Percentiles rank a stretch among this genome's conserved stretches.
These are phyloP conservation scores for Venturia canescens DNA, from an alignment of 1,140 invertebrate species.

Conservation along the genomic window DNA sequence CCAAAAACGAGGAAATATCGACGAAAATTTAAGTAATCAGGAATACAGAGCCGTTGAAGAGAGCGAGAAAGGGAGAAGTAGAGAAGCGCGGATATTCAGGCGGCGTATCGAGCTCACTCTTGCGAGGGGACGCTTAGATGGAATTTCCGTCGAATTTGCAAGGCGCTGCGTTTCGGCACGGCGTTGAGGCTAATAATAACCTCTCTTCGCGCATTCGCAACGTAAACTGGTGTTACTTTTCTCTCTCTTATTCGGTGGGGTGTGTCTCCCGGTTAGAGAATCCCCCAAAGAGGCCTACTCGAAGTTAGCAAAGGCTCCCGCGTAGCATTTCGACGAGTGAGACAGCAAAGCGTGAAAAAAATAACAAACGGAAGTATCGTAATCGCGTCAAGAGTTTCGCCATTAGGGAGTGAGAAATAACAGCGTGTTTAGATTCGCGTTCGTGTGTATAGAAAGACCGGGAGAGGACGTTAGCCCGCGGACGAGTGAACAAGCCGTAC, in stretches of 20 bases:
- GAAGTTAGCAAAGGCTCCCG: constrained; percentile 42
- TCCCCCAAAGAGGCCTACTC: constrained; percentile 9
- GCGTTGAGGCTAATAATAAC: constrained; percentile 21
- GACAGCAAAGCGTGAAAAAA: constrained; percentile 52
- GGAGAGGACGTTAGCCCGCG: constrained; percentile 49
- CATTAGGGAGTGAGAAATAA: background rate
- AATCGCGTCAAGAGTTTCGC: background rate
- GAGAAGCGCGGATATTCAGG: background rate
- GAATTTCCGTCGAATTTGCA: constrained; percentile 40
- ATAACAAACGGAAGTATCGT: background rate
- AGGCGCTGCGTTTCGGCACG: constrained; percentile 3
- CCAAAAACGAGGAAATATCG: too few relatives aligned
- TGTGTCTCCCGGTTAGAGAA: constrained; percentile 25
- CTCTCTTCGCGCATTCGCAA: constrained; percentile 22
- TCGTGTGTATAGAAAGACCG: background rate
- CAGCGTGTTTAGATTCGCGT: background rate
- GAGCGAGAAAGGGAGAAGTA: background rate
- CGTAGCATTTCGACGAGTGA: constrained; percentile 56
- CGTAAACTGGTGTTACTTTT: background rate
- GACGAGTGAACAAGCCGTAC: constrained; percentile 62
- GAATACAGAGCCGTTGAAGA: background rate
- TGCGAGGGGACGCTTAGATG: background rate
- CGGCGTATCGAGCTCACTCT: background rate
- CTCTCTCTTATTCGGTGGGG: constrained; percentile 15
- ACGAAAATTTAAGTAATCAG: too few relatives aligned